These are phyloP conservation scores for Polyommatus icarus DNA, from an alignment of 2,888 invertebrate genomes.

Conservation along the genomic window DNA sequence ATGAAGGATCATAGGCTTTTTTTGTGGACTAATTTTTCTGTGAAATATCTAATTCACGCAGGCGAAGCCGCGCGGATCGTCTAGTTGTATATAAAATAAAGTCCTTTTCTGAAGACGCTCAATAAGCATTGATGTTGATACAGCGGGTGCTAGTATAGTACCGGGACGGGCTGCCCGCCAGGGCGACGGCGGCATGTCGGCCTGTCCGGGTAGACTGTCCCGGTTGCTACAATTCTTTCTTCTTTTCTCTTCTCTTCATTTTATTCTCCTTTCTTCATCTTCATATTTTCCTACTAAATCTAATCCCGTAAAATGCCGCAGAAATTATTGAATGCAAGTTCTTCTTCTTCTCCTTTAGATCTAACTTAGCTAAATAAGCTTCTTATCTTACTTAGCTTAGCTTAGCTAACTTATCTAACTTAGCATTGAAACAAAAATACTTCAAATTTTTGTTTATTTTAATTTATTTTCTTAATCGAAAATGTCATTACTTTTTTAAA, in stretches of 20 bases:
- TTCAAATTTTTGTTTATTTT: no score
- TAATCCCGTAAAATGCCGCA: background rate
- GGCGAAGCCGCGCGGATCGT: no score
- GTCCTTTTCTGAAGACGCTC: no score
- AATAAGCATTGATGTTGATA: background rate
- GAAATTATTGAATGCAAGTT: no score
- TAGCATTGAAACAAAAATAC: no score
- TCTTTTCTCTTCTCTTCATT: slow-evolving; percentile 30
- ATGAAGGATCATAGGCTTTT: no score
- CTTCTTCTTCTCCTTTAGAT: background rate
- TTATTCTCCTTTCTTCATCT: background rate
- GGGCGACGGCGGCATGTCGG: slow-evolving; percentile 59
- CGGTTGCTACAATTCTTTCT: slow-evolving; percentile 43
- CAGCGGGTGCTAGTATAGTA: slow-evolving; percentile 32
- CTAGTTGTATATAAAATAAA: no score
- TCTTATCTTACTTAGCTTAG: no score
- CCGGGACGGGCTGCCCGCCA: slow-evolving; percentile 60
- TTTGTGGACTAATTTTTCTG: no score
- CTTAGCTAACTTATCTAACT: background rate
- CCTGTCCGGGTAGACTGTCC: slow-evolving; percentile 77
- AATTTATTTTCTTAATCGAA: no score
- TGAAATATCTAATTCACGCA: no score
- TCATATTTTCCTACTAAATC: background rate
- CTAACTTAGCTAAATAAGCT: background rate
- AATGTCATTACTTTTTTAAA: background rate